A percentile compares a stretch with the other conserved stretches of the same genome.
These are phyloP conservation scores for Oscarella lobularis DNA, from an alignment of 37 sponge, comb jelly and placozoan genomes.

Conservation along the genomic window DNA sequence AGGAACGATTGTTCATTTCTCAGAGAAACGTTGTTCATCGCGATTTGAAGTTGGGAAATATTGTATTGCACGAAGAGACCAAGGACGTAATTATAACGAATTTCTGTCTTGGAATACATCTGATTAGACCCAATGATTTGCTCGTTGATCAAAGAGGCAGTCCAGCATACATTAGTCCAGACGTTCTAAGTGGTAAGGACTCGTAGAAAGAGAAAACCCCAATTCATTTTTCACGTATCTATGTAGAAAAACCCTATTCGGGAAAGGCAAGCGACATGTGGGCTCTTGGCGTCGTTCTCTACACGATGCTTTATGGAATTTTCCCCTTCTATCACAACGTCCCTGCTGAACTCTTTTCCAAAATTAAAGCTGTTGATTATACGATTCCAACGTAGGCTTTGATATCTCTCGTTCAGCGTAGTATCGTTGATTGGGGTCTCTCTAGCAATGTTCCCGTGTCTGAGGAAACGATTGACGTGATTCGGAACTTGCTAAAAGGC, in stretches of 20 bases:
- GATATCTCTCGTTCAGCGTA: too few relatives aligned
- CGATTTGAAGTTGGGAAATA: constrained; percentile 73
- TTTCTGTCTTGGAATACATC: constrained; percentile 65
- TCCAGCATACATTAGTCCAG: constrained; percentile 78
- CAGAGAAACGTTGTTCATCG: constrained; percentile 80
- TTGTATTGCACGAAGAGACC: constrained; percentile 34
- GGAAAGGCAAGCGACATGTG: constrained; percentile 87
- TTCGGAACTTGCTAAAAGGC: not conserved
- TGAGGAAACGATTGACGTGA: not conserved
- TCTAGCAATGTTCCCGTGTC: not conserved
- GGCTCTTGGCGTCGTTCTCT: constrained; percentile 72
- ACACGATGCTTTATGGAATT: constrained; percentile 78
- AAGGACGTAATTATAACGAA: constrained; percentile 37
- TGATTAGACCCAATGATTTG: constrained; percentile 36
- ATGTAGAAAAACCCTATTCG: constrained; percentile 45
- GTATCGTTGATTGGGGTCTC: too few relatives aligned
- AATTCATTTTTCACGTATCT: not conserved
- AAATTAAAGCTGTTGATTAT: constrained; percentile 43
- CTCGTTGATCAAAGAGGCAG: constrained; percentile 72
- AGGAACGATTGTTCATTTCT: not conserved
- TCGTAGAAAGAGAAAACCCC: too few relatives aligned
- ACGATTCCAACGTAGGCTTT: constrained; percentile 44
- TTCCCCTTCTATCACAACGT: constrained; percentile 67
- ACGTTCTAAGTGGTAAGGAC: constrained; percentile 79
- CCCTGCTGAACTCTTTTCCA: constrained; percentile 70